phyloP scores from a whole-genome alignment of 1,140 invertebrate genomes.

The Pogonomyrmex californicus region DNA sequence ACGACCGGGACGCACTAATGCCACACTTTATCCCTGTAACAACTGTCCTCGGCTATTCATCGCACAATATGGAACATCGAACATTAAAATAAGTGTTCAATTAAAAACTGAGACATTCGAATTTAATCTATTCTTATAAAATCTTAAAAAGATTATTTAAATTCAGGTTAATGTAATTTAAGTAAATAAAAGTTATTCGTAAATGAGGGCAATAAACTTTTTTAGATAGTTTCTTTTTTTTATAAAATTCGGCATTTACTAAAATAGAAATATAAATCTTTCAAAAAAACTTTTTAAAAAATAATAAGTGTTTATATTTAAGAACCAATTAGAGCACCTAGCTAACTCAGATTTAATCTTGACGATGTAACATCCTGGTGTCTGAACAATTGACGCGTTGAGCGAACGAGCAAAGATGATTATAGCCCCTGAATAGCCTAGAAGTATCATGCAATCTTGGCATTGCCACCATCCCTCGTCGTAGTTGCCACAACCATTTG shows the following conservation, averaged over 20 bases:
- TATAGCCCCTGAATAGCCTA: constrained; percentile 62
- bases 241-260: background rate
- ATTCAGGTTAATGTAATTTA: background rate
- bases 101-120: background rate
- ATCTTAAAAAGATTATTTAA: background rate
- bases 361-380: constrained; percentile 28
- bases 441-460: constrained; percentile 64
- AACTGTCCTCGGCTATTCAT: constrained; percentile 8
- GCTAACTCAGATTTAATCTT: constrained; percentile 56
- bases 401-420: constrained; percentile 62
- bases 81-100: constrained; percentile 2
- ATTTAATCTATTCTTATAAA: background rate
- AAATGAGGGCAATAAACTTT: background rate
- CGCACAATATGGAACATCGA: background rate
- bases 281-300: constrained; percentile 27
- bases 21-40: constrained; percentile 15
- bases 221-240: too few relatives aligned
- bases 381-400: constrained; percentile 61
- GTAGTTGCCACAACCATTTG: constrained; percentile 12
- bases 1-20: constrained; percentile 11
- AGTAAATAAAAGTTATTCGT: background rate
- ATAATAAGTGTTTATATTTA: constrained; percentile 34
- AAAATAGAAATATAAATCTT: background rate
- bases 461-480: constrained; percentile 35
- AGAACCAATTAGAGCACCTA: constrained; percentile 41